Conservation (phyloP, 2,113 vertebrate species). For the Fukomys damarensis region DNA sequence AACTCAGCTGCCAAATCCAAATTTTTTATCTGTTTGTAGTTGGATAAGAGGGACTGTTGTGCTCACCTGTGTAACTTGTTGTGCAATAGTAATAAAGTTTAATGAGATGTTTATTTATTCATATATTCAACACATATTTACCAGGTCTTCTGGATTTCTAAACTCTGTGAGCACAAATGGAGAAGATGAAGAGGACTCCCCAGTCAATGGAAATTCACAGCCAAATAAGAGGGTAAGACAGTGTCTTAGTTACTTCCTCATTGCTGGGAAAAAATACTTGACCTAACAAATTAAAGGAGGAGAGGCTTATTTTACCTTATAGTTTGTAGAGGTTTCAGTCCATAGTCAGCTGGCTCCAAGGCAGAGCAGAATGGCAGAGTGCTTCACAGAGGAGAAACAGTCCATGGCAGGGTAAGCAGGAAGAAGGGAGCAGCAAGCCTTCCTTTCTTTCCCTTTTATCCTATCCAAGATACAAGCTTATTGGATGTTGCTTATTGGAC, state of each 20-base stretch:
- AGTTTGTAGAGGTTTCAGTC: neutral
- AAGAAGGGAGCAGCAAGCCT: neutral
- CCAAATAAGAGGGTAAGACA: rapidly evolving
- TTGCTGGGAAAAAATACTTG: neutral
- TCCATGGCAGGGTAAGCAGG: neutral
- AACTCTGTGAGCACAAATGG: neutral
- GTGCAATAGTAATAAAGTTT: neutral
- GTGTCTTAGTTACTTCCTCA: neutral
- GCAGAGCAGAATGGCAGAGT: neutral
- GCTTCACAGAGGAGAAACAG: neutral
- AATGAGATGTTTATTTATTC: neutral
- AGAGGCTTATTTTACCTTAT: neutral
- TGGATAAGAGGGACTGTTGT: neutral
- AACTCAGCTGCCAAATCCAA: neutral
- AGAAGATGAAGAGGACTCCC: neutral
- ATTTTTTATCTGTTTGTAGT: neutral
- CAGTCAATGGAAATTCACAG: neutral
- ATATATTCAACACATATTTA: neutral
- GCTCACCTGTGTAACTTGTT: neutral
- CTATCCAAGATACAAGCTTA: neutral
- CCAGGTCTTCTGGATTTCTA: neutral
- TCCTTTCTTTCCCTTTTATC: neutral
- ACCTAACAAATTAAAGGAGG: neutral
- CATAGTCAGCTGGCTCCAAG: neutral
- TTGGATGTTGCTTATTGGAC: too few relatives aligned